Conservation (phyloP, 1,140 invertebrate genomes). For the Nasonia vitripennis region DNA sequence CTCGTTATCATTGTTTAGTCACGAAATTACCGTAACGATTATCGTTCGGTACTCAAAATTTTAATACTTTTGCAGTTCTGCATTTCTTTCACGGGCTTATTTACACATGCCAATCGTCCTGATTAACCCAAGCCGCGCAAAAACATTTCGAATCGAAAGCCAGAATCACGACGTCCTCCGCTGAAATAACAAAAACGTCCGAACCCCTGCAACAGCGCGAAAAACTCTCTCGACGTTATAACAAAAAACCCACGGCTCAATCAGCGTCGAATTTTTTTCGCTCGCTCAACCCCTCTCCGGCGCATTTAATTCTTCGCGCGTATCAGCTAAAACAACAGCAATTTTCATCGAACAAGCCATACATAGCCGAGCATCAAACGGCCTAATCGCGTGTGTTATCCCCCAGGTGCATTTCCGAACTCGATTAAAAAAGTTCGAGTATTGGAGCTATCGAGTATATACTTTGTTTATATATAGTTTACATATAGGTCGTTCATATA, state of each 20-base stretch:
- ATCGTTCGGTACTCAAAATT: too few species aligned
- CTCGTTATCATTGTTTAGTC: background rate
- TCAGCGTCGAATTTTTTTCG: background rate
- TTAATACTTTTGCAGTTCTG: too few species aligned
- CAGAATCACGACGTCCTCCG: background rate
- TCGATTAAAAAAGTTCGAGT: slow-evolving; percentile 20
- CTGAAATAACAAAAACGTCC: background rate
- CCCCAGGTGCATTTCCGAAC: background rate
- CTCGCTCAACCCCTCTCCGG: background rate
- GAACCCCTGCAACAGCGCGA: background rate
- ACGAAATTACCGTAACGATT: background rate
- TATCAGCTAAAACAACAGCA: background rate
- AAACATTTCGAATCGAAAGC: background rate
- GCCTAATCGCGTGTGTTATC: slow-evolving; percentile 12
- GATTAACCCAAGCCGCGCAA: background rate
- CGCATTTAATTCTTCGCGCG: background rate
- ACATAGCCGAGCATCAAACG: background rate
- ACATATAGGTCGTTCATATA: background rate
- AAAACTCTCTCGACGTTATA: background rate
- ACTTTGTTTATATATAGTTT: background rate
- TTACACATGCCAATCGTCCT: background rate
- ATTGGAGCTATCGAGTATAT: background rate
- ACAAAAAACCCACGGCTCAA: background rate
- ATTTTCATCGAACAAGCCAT: background rate
- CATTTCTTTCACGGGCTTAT: background rate